These are phyloP conservation scores for Poecile atricapillus DNA, from an alignment of 2,113 vertebrate species.

Conservation along the genomic window DNA sequence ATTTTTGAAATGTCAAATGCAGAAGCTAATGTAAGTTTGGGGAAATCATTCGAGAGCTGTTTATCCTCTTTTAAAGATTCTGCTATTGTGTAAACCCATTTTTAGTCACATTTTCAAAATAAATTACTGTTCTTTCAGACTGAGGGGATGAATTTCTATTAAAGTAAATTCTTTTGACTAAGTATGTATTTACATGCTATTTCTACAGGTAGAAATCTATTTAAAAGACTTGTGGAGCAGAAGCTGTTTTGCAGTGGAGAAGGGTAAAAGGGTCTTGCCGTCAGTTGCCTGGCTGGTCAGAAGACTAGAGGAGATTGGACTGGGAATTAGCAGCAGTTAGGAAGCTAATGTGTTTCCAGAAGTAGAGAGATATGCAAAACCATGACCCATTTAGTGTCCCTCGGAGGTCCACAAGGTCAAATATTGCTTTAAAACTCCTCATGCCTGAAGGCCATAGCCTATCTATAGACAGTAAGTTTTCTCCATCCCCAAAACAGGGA, in stretches of 20 bases:
- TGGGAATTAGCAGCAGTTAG: neutral
- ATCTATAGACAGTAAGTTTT: neutral
- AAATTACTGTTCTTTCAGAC: neutral
- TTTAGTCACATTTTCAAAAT: slow-evolving; percentile 7
- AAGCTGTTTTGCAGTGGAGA: neutral
- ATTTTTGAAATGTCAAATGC: slow-evolving; percentile 26
- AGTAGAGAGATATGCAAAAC: neutral
- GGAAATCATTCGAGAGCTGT: neutral
- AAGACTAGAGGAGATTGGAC: neutral
- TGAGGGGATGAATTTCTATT: neutral
- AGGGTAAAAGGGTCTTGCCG: neutral
- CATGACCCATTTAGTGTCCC: neutral
- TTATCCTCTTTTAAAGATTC: neutral
- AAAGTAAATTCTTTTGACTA: neutral
- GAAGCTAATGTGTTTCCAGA: neutral
- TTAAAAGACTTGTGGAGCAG: neutral
- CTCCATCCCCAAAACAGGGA: neutral
- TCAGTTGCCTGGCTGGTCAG: neutral
- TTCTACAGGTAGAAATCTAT: neutral
- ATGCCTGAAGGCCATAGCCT: neutral
- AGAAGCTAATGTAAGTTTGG: neutral
- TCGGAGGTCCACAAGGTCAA: neutral
- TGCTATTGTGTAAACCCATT: neutral
- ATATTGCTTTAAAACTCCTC: neutral
- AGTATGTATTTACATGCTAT: neutral